Evolutionary conservation across 2,113 vertebrate species (phyloP), one percentile per base, ranked within the genome.

Genomic region (Nesogale talazaci): DNA sequence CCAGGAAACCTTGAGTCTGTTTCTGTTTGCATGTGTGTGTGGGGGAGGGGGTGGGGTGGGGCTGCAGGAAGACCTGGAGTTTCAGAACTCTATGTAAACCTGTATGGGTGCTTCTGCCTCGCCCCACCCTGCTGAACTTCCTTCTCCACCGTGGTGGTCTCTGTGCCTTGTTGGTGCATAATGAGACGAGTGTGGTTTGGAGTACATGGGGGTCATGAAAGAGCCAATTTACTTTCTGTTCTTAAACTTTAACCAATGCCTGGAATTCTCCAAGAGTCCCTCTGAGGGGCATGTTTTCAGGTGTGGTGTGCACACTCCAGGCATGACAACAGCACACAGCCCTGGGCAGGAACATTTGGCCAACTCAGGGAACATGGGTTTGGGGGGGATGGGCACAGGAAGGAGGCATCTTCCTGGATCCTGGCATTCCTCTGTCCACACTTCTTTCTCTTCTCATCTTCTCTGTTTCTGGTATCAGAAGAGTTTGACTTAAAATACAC

Each of bases 201-300:
- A 84, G 65, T 72, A 52, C 69, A 11, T 14, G 70, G 86, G 82
- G 15, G 19, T 20, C 29, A 57, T 9, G 15, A 38, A 90, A 89
- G 90, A 59, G 42, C 42, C 12, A 80, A 57, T 57, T 19, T 19
- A 83, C 61, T 83, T 15, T 87, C 2, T 77, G 23, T 89, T 89
- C 91, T 78, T 88, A 31, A 77, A 23, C 34, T 85, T 92, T 91
- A 61, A 86, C 61, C 92, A 88, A 81, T 36, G 4, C 29, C 79
- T 38, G 38, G 29, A 85, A 74, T 63, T 70, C 63, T 15, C 77
- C 42, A 4, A 83, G 79, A 76, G 16, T 63, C 69, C 65, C 22
- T 7, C 2, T 2, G n/a, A 83, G 29, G 29, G 42, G 34, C 31
- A 15, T n/a, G 40, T 59, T 7, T 74, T 92, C 79, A 19, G n/a